Evolutionary conservation across 2,888 invertebrate species (phyloP).

Genomic region (Drosophila prolongata): DNA sequence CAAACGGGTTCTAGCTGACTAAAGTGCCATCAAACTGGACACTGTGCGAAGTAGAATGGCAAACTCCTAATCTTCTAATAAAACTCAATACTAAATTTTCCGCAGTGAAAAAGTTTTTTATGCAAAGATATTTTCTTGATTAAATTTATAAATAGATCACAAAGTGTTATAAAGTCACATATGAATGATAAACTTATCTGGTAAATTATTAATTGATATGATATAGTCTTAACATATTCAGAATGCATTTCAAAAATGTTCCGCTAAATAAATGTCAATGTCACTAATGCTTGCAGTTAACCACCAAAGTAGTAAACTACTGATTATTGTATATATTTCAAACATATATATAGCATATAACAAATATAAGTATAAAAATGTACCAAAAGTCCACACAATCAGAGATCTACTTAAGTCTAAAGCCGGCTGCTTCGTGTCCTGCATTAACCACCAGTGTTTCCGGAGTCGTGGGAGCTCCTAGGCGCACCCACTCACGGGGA

Average conservation of each 20-base stretch:
- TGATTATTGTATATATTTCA: no score
- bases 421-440: conserved; percentile 65
- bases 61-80: no score
- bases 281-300: no score
- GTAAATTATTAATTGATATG: no score
- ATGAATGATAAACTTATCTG: not conserved
- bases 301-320: no score
- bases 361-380: not conserved
- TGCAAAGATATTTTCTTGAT: not conserved
- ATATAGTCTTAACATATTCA: no score
- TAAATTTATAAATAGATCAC: not conserved
- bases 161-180: not conserved
- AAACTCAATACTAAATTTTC: no score
- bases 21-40: conserved; percentile 9
- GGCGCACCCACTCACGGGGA: conserved; percentile 73
- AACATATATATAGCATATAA: not conserved
- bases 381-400: not conserved
- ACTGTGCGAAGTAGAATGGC: conserved; percentile 21
- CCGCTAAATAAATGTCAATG: no score
- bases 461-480: conserved; percentile 83
- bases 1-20: conserved; percentile 56
- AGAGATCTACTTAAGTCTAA: conserved; percentile 47
- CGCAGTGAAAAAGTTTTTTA: not conserved
- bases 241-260: no score
- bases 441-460: conserved; percentile 78